phyloP scores from a whole-genome alignment of 2,797 vertebrate species.

The Xenopus petersii region DNA sequence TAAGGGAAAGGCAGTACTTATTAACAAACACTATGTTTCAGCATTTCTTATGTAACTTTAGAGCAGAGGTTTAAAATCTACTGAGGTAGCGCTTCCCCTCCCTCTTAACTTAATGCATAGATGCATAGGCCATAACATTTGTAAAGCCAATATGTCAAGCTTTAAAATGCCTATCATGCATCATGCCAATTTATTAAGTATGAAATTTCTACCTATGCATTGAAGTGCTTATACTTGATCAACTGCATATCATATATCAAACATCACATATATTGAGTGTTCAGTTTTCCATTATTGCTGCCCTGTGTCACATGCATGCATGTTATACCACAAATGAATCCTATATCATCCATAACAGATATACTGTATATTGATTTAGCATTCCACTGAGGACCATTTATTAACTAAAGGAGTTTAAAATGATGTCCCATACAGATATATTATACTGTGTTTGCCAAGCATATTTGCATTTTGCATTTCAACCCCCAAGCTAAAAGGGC shows the following conservation, averaged over 20 bases:
- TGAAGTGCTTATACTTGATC: too few relatives aligned
- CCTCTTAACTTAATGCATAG: too few relatives aligned
- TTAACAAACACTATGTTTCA: too few relatives aligned
- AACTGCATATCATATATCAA: too few relatives aligned
- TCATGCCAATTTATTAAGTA: not conserved
- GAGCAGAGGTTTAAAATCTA: too few relatives aligned
- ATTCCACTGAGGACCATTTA: not conserved
- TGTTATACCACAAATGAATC: not conserved
- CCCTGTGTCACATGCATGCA: not conserved
- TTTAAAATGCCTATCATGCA: too few relatives aligned
- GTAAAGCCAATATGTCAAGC: too few relatives aligned
- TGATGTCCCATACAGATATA: not conserved
- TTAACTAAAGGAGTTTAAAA: slow-evolving; percentile 2
- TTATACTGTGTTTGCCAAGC: not conserved
- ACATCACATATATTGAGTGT: not conserved
- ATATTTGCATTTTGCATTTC: not conserved
- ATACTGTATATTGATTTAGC: slow-evolving; percentile 25
- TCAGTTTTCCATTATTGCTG: not conserved
- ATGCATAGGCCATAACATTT: too few relatives aligned
- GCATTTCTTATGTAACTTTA: too few relatives aligned
- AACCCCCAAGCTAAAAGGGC: not conserved
- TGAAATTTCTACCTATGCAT: not conserved
- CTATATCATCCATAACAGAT: slow-evolving; percentile 16
- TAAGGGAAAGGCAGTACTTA: too few relatives aligned
- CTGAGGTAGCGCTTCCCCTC: too few relatives aligned